phyloP scores from a whole-genome alignment of 2,797 vertebrate genomes.

The Oreortyx pictus region DNA sequence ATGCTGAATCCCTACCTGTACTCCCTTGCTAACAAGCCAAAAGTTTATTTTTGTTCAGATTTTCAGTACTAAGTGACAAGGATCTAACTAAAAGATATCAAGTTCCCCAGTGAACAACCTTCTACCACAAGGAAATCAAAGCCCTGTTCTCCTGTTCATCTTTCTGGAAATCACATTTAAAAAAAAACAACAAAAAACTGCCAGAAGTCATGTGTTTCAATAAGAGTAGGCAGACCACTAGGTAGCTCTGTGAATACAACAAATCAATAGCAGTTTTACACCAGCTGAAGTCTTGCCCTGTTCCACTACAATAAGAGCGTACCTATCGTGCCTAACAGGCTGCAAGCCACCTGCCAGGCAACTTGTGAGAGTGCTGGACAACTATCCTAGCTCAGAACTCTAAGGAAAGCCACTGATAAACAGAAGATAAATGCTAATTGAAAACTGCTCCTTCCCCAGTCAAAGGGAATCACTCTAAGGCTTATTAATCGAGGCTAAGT shows the following conservation, averaged over 20 bases:
- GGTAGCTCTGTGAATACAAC: not conserved
- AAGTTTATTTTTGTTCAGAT: not conserved
- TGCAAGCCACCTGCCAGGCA: not conserved
- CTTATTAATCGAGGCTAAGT: not conserved
- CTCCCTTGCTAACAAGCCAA: not conserved
- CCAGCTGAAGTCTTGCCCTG: not conserved
- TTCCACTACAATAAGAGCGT: not conserved
- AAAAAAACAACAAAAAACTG: not conserved
- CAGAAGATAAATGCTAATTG: not conserved
- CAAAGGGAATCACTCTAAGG: not conserved
- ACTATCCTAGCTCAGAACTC: not conserved
- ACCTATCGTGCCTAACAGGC: not conserved
- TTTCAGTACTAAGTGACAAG: not conserved
- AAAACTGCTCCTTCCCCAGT: not conserved
- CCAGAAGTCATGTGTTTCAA: not conserved
- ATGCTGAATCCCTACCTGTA: not conserved
- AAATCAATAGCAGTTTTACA: not conserved
- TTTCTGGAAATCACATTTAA: not conserved
- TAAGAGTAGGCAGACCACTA: not conserved
- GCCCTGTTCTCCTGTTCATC: not conserved
- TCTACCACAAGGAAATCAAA: not conserved
- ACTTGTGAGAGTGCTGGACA: not conserved
- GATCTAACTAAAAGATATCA: not conserved
- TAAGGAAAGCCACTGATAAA: not conserved
- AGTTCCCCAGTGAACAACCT: not conserved